Conservation (phyloP, 2,888 invertebrate species). For the Eristalis pertinax region DNA sequence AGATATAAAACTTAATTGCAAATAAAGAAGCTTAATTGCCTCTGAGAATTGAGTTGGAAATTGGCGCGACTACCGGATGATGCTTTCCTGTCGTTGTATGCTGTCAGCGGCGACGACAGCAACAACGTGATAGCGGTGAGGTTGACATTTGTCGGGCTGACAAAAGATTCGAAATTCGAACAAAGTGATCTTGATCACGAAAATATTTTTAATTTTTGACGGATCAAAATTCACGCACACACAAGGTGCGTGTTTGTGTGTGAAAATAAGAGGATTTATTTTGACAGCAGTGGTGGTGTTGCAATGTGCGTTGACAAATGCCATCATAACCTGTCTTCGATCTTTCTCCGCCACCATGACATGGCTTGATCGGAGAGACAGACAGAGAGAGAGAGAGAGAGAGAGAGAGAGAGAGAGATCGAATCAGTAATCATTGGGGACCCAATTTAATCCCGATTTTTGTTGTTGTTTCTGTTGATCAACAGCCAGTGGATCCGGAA, state of each 20-base stretch:
- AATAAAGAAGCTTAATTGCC: conserved; percentile 70
- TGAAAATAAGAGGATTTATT: conserved; percentile 61
- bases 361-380: not conserved
- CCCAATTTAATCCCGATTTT: conserved; percentile 34
- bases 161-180: conserved; percentile 23
- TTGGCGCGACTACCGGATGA: conserved; percentile 64
- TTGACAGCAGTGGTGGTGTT: conserved; percentile 57
- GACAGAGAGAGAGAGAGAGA: not conserved
- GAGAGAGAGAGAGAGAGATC: not conserved
- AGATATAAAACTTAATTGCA: conserved; percentile 63
- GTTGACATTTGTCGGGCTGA: conserved; percentile 19
- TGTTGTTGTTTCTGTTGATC: not conserved
- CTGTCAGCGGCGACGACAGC: conserved; percentile 38
- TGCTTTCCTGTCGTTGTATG: conserved; percentile 23
- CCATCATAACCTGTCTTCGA: conserved; percentile 71
- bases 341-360: conserved; percentile 28
- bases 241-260: not conserved
- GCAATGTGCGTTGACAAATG: conserved; percentile 66
- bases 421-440: conserved; percentile 38
- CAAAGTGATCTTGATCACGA: conserved; percentile 23
- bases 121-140: conserved; percentile 12
- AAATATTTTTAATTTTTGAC: not conserved
- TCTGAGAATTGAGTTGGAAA: conserved; percentile 45
- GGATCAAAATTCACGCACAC: not conserved
- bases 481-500: conserved; percentile 44